phyloP scores from a whole-genome alignment of 2,888 invertebrate species.

The Panzeria rudis region DNA sequence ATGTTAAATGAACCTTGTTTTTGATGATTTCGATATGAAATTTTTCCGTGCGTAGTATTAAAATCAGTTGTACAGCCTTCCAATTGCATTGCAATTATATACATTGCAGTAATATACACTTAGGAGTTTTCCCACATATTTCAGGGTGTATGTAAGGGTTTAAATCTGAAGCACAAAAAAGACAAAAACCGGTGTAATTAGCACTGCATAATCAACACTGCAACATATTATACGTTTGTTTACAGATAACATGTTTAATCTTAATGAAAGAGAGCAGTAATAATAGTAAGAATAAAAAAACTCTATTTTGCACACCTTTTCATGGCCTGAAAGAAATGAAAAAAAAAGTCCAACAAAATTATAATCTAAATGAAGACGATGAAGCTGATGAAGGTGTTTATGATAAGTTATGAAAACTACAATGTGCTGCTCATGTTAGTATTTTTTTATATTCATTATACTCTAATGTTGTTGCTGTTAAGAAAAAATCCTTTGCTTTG shows the following conservation, averaged over 20 bases:
- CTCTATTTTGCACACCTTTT: not conserved
- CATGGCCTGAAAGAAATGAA: constrained; percentile 12
- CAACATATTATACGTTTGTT: not conserved
- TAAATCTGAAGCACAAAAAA: not conserved
- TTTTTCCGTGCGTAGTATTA: no score
- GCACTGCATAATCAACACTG: constrained; percentile 4
- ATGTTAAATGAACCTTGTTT: no score
- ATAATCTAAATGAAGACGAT: not conserved
- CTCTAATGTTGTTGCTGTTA: not conserved
- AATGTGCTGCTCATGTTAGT: not conserved
- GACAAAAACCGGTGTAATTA: not conserved
- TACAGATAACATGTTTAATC: not conserved
- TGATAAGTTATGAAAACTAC: constrained; percentile 24
- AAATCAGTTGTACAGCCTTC: no score
- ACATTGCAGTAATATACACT: no score
- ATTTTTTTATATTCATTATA: not conserved
- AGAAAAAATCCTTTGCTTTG: not conserved
- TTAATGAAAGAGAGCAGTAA: not conserved
- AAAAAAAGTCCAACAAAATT: constrained; percentile 6
- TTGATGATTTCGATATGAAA: no score
- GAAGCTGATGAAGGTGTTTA: constrained; percentile 23
- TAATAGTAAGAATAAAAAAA: not conserved
- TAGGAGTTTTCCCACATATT: not conserved
- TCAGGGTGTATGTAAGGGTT: not conserved
- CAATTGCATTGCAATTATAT: no score